These are phyloP conservation scores for Carterocephalus palaemon DNA, from an alignment of 2,888 invertebrate species.

Conservation along the genomic window DNA sequence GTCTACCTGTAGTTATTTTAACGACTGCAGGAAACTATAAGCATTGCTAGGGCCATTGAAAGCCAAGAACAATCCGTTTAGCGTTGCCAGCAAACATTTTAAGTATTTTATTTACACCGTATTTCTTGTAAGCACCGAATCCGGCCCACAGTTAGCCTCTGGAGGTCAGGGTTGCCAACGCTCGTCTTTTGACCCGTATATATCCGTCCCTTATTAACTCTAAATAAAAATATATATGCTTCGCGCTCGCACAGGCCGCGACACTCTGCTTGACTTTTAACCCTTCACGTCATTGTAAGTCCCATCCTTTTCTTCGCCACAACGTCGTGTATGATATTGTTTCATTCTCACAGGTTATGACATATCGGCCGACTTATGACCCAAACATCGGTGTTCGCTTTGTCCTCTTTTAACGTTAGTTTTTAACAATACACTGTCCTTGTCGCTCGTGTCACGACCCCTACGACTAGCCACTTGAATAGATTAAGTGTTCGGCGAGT, in stretches of 20 bases:
- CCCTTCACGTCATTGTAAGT: slow-evolving; percentile 71
- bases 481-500: slow-evolving; percentile 75
- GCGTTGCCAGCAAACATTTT: slow-evolving; percentile 35
- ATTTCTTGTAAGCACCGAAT: slow-evolving; percentile 41
- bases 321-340: slow-evolving; percentile 43
- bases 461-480: slow-evolving; percentile 74
- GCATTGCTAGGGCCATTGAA: slow-evolving; percentile 41
- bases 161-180: slow-evolving; percentile 76
- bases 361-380: slow-evolving; percentile 77
- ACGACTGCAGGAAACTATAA: slow-evolving; percentile 44
- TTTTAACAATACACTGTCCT: slow-evolving; percentile 51
- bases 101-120: slow-evolving; percentile 34
- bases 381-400: slow-evolving; percentile 55
- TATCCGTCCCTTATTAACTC: slow-evolving; percentile 47
- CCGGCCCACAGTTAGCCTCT: slow-evolving; percentile 59
- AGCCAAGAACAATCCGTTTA: slow-evolving; percentile 36
- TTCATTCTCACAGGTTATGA: slow-evolving; percentile 74
- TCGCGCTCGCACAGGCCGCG: slow-evolving; percentile 68
- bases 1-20: slow-evolving; percentile 44
- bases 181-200: slow-evolving; percentile 74
- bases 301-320: slow-evolving; percentile 55
- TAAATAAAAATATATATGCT: slow-evolving; percentile 39
- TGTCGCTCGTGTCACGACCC: slow-evolving; percentile 69
- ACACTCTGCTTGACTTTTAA: slow-evolving; percentile 76
- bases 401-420: slow-evolving; percentile 53